Conservation (phyloP, 2,888 invertebrate genomes). For the Nematopogon swammerdamellus region DNA sequence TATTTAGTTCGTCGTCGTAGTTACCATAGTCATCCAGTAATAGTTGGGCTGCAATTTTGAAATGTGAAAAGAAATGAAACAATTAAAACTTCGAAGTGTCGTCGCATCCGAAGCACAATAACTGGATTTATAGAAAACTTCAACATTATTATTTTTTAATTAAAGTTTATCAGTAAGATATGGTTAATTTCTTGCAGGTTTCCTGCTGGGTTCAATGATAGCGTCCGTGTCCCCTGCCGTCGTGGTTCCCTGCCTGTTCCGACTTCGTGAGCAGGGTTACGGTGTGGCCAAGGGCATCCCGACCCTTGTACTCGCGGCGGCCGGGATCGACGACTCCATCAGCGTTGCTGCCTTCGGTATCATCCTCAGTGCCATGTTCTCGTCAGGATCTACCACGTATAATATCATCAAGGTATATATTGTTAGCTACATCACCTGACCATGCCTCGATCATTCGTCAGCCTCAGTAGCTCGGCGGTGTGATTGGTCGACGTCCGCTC, state of each 20-base stretch:
- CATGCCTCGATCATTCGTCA: no score
- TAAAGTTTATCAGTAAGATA: no score
- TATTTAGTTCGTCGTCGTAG: neutral
- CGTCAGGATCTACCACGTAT: constrained; percentile 59
- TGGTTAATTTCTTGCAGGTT: constrained; percentile 27
- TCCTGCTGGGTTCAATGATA: constrained; percentile 73
- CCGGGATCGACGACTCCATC: constrained; percentile 87
- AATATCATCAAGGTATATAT: constrained; percentile 62
- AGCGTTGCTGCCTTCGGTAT: constrained; percentile 86
- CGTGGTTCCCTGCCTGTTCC: constrained; percentile 80
- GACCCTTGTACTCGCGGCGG: constrained; percentile 81
- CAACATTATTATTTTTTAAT: no score
- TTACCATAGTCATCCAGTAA: no score
- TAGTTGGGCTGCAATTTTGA: no score
- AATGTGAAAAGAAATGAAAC: no score
- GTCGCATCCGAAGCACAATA: no score
- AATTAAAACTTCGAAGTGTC: no score
- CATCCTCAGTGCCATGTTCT: constrained; percentile 74
- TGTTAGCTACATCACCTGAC: no score
- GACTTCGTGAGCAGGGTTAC: constrained; percentile 67
- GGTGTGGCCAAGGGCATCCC: constrained; percentile 86
- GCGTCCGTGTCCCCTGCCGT: constrained; percentile 91
- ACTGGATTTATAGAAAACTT: no score
- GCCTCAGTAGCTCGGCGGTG: no score
- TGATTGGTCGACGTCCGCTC: no score